A percentile compares a stretch with the other conserved stretches of the same genome.
Evolutionary conservation across 1,140 invertebrate genomes (phyloP).

Genomic region (Eupeodes corollae): DNA sequence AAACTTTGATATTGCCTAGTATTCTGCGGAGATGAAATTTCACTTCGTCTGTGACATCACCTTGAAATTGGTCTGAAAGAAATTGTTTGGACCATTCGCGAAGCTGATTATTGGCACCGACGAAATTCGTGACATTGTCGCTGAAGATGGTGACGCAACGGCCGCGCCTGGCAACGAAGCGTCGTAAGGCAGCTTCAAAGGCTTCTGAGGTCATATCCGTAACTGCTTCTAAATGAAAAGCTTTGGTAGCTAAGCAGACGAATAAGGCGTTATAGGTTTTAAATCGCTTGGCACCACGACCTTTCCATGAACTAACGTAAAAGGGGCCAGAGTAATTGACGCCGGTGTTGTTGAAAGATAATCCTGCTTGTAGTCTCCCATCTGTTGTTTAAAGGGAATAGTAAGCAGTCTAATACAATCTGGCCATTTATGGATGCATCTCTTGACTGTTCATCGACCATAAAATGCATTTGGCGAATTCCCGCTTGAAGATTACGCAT

Average conservation of each 20-base stretch:
- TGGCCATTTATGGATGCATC: constrained; percentile 1
- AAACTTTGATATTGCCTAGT: too few relatives aligned
- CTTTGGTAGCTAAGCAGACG: constrained; percentile 14
- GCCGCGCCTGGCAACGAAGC: too few relatives aligned
- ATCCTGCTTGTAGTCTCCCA: too few relatives aligned
- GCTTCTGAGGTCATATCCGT: constrained; percentile 19
- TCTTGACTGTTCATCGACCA: background rate
- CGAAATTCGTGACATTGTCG: constrained; percentile 29
- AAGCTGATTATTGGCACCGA: constrained; percentile 7
- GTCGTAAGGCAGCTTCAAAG: constrained; percentile 22
- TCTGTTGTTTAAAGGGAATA: too few relatives aligned
- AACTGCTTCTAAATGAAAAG: too few relatives aligned
- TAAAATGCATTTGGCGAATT: constrained; percentile 4
- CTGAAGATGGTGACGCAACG: constrained; percentile 14
- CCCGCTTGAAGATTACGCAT: constrained; percentile 2
- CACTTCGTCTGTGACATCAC: constrained; percentile 1
- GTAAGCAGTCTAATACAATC: background rate
- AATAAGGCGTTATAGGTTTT: constrained; percentile 23
- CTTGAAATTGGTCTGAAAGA: too few relatives aligned
- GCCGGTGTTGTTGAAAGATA: too few relatives aligned
- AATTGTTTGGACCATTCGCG: too few relatives aligned
- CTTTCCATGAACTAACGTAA: too few relatives aligned
- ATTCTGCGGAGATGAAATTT: constrained; percentile 2
- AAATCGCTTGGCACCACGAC: too few relatives aligned
- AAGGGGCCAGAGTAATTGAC: constrained; percentile 34